These are phyloP conservation scores for Squalus acanthias DNA, from an alignment of 2,797 vertebrate species.

Conservation along the genomic window DNA sequence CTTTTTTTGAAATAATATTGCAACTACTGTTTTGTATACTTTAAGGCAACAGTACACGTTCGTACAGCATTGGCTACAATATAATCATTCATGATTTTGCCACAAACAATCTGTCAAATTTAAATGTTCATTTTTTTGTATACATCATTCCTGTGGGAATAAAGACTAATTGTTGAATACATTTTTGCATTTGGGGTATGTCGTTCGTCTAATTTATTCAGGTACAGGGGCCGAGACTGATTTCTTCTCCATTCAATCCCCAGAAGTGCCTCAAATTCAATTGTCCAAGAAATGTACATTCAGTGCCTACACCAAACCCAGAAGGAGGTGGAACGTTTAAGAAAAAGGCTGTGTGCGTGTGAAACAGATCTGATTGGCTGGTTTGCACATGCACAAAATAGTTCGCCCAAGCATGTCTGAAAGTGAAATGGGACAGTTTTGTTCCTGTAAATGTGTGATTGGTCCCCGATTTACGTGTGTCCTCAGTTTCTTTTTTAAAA, in stretches of 20 bases:
- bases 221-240: not conserved
- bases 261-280: not conserved
- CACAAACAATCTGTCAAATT: not conserved
- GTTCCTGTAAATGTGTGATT: not conserved
- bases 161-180: not conserved
- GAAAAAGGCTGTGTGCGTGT: not conserved
- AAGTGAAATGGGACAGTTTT: not conserved
- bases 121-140: not conserved
- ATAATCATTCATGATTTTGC: not conserved
- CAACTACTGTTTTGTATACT: not conserved
- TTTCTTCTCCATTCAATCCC: not conserved
- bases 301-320: not conserved
- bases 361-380: too few relatives aligned
- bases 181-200: not conserved
- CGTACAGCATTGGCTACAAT: not conserved
- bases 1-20: not conserved
- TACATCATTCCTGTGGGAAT: not conserved
- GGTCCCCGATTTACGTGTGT: not conserved
- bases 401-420: not conserved
- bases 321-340: not conserved
- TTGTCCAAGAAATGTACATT: not conserved
- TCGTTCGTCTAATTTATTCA: not conserved
- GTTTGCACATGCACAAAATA: not conserved
- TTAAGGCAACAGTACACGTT: not conserved
- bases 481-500: too few relatives aligned